These are phyloP conservation scores for Hippocampus zosterae DNA, from an alignment of 2,113 vertebrate genomes.

Conservation along the genomic window DNA sequence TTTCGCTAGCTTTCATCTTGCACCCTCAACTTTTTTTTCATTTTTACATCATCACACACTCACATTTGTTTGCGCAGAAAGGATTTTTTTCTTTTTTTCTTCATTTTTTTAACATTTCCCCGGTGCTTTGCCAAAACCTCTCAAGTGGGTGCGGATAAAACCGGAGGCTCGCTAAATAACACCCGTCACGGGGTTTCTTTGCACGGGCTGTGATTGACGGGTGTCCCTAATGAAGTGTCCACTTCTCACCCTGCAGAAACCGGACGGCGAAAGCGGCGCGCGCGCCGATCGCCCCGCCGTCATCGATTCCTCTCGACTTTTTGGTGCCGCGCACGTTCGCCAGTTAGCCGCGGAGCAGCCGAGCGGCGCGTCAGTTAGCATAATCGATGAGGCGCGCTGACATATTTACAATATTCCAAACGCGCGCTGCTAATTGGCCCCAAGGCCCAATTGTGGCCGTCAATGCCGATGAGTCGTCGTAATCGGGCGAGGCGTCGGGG, in stretches of 20 bases:
- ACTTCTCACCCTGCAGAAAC: not conserved
- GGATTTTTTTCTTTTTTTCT: too few relatives aligned
- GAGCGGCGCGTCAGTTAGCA: constrained; percentile 39
- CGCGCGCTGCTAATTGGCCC: constrained; percentile 38
- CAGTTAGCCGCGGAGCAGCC: constrained; percentile 28
- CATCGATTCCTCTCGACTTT: constrained; percentile 35
- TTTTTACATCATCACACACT: too few relatives aligned
- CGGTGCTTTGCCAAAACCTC: too few relatives aligned
- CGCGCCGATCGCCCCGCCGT: not conserved
- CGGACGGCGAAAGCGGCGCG: not conserved
- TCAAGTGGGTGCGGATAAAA: too few relatives aligned
- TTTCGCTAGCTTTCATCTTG: constrained; percentile 1
- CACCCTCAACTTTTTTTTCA: not conserved
- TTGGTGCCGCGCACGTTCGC: constrained; percentile 7
- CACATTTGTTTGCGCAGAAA: too few relatives aligned
- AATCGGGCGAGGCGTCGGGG: not conserved
- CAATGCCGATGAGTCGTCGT: constrained; percentile 16
- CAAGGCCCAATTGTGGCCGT: constrained; percentile 23
- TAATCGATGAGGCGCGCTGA: constrained; percentile 47
- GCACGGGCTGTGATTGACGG: too few relatives aligned
- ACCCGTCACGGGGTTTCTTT: too few relatives aligned
- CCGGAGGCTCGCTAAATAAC: too few relatives aligned
- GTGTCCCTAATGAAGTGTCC: not conserved
- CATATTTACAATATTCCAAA: constrained; percentile 37
- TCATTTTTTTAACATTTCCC: too few relatives aligned